Base-by-base conservation (phyloP, 1,140 invertebrate genomes). In the Tetramorium simillimum region DNA sequence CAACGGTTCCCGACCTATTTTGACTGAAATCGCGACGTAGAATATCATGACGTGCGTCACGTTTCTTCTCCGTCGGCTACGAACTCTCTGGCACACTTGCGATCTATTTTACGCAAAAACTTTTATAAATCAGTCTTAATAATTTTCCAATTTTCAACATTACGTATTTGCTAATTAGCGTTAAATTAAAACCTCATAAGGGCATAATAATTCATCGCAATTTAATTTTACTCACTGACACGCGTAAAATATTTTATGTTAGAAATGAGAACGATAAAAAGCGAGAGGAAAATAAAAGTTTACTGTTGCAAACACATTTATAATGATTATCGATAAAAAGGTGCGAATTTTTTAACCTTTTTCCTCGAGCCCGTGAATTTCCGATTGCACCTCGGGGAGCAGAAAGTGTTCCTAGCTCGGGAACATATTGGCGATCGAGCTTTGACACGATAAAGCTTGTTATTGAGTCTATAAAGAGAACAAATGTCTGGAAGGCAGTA, bases 381-480 rank as follows among this genome's bases (percentile, higher is more conserved):
- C 7, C 4, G 28, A 81, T 58, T 16, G 10, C 37, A 70, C 21
- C 28, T 18, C 21, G 16, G 46, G 21, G 46, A 69, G 70, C 7
- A 24, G 33, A 81, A 28, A 70, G n/a, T 1, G 28, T 37, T 81
- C 21, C 3, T 56, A 70, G 3, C 10, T 69, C n/a, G 2, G 43
- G 40, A 37, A 67, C 33, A 70, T 51, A 70, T 28, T 58, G 51
- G 78, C 16, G 53, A 43, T 70, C 18, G 65, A 28, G 63, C 14
- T 69, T 69, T 37, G 33, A 70, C n/a, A 70, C 33, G 10, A 18
- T 70, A 81, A 81, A 70, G 49, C 49, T 56, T 81, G 21, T 81
- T 70, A 81, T 81, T n/a, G 65, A 81, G 16, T 80, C 43, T 43
- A 81, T 70, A 58, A 81, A 81, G 51, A 67, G 63, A 81, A 69